Conservation (phyloP, 2,888 invertebrate genomes). For the Andrena dorsata region DNA sequence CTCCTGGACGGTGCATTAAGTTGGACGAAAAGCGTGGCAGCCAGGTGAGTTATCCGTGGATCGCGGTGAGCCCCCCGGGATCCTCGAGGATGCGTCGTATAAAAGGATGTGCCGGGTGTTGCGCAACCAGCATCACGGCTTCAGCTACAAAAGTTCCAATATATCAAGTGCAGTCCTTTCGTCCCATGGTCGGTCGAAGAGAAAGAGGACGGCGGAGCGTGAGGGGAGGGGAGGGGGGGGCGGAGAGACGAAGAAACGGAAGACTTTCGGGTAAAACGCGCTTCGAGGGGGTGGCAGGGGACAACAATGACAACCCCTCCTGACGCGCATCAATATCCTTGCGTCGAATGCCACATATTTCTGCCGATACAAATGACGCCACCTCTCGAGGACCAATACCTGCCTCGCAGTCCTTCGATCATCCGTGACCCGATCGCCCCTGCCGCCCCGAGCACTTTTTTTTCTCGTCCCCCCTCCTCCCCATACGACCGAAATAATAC, state of each 20-base stretch:
- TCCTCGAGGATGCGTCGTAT: conserved; percentile 64
- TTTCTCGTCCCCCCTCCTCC: not conserved
- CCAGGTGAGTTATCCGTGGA: conserved; percentile 72
- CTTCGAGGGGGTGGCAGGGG: conserved; percentile 71
- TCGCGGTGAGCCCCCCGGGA: conserved; percentile 57
- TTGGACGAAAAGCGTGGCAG: conserved; percentile 56
- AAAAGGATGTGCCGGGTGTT: conserved; percentile 82
- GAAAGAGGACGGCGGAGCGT: conserved; percentile 42
- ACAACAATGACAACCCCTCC: conserved; percentile 78
- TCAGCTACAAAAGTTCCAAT: conserved; percentile 81
- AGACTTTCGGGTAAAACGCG: conserved; percentile 53
- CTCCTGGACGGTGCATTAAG: conserved; percentile 52
- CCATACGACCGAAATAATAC: conserved; percentile 57
- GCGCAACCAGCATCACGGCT: conserved; percentile 74
- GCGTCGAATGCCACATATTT: conserved; percentile 77
- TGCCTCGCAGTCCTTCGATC: conserved; percentile 67
- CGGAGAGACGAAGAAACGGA: not conserved
- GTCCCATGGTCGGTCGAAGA: conserved; percentile 44
- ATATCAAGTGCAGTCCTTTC: conserved; percentile 81
- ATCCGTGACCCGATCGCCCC: conserved; percentile 64
- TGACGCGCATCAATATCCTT: conserved; percentile 76
- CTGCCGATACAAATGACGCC: conserved; percentile 78
- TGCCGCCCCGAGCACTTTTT: conserved; percentile 46
- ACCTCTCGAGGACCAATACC: conserved; percentile 72
- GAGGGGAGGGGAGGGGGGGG: too few species aligned